phyloP scores from a whole-genome alignment of 2,888 invertebrate genomes.

The Apamea sordens region DNA sequence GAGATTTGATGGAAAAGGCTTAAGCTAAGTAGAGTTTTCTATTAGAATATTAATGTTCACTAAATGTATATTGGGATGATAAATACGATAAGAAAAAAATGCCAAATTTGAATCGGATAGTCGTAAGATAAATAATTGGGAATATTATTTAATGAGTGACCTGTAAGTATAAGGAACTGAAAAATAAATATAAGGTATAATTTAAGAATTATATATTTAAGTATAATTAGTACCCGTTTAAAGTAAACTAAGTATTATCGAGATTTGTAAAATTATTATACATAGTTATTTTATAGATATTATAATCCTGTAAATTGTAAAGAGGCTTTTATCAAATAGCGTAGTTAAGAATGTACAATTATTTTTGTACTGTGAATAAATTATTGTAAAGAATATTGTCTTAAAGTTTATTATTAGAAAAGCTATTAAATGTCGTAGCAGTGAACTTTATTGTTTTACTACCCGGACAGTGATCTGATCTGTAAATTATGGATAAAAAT shows the following conservation, averaged over 20 bases:
- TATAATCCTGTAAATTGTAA: constrained; percentile 63
- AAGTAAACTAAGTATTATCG: constrained; percentile 46
- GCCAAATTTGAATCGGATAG: constrained; percentile 50
- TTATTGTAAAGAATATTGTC: constrained; percentile 67
- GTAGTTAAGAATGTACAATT: constrained; percentile 72
- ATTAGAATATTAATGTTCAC: constrained; percentile 10
- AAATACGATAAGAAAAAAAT: constrained; percentile 36
- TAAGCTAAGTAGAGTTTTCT: neutral
- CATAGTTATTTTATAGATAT: constrained; percentile 22
- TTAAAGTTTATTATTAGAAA: constrained; percentile 70
- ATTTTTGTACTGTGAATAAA: constrained; percentile 79
- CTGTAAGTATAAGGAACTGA: constrained; percentile 61
- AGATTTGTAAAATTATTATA: constrained; percentile 49
- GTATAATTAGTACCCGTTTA: constrained; percentile 66
- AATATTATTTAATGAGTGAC: constrained; percentile 35
- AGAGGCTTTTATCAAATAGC: constrained; percentile 67
- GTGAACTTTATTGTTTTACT: constrained; percentile 31
- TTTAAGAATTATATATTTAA: constrained; percentile 34
- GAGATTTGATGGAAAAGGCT: neutral
- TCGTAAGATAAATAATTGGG: constrained; percentile 23
- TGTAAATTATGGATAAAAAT: neutral
- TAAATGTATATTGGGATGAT: constrained; percentile 41
- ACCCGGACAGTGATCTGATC: neutral
- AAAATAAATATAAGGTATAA: constrained; percentile 32
- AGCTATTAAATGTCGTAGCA: constrained; percentile 69